phyloP scores from a whole-genome alignment of 2,888 invertebrate species.

The Pterostichus niger region DNA sequence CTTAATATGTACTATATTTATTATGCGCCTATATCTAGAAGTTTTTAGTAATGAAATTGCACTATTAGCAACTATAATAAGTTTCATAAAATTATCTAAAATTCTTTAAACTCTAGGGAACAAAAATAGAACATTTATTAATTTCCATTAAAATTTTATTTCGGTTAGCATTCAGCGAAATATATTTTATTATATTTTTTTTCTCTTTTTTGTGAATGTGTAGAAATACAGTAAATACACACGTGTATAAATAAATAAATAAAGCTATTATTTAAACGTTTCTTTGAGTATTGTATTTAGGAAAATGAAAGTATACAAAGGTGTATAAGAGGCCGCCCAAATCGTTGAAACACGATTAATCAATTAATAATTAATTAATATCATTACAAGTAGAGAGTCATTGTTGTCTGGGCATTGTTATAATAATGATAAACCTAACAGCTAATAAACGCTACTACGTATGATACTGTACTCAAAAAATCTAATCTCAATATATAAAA shows the following conservation, averaged over 20 bases:
- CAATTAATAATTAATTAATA: slow-evolving; percentile 47
- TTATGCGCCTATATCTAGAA: too few species aligned
- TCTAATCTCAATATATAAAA: slow-evolving; percentile 38
- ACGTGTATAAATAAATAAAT: slow-evolving; percentile 25
- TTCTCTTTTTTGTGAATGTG: too few species aligned
- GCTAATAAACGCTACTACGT: slow-evolving; percentile 55
- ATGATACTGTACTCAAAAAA: slow-evolving; percentile 40
- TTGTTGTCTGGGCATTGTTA: slow-evolving; percentile 44
- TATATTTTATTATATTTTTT: background rate
- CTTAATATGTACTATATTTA: too few species aligned
- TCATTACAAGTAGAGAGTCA: slow-evolving; percentile 43
- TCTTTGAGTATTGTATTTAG: background rate
- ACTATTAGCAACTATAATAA: background rate
- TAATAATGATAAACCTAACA: slow-evolving; percentile 47
- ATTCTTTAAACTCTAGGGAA: background rate
- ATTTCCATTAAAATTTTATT: too few species aligned
- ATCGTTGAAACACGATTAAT: slow-evolving; percentile 55
- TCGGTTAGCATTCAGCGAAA: background rate
- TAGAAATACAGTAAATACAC: too few species aligned
- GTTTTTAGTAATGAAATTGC: too few species aligned
- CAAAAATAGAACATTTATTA: too few species aligned
- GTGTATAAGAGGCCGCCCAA: slow-evolving; percentile 46
- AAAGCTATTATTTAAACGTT: background rate
- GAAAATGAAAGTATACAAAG: slow-evolving; percentile 22
- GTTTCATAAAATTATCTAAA: background rate